These are phyloP conservation scores for Pogonognathellus flavescens DNA, from an alignment of 1,140 invertebrate species.

Conservation along the genomic window DNA sequence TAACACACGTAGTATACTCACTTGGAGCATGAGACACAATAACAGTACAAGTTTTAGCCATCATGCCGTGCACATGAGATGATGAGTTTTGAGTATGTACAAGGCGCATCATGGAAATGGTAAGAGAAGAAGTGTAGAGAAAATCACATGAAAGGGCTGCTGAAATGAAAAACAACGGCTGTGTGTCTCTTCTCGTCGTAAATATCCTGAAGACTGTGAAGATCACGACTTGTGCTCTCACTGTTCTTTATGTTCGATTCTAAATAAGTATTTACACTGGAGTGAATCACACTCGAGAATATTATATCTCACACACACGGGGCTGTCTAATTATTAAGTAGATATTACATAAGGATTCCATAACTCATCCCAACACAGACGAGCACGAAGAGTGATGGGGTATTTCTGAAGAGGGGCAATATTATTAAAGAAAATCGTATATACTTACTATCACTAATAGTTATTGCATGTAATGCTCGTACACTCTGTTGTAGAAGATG, in stretches of 20 bases:
- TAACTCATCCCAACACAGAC: not conserved
- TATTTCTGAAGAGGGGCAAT: constrained; percentile 25
- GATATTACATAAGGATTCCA: not conserved
- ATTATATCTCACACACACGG: not conserved
- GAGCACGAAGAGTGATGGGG: constrained; percentile 27
- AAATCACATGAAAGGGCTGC: too few relatives aligned
- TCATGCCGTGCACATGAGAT: not conserved
- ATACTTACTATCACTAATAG: not conserved
- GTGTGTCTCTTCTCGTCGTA: not conserved
- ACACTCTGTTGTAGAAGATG: too few relatives aligned
- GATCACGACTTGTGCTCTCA: not conserved
- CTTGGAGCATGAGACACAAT: too few relatives aligned
- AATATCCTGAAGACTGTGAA: not conserved
- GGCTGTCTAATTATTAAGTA: not conserved
- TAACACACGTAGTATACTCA: not conserved
- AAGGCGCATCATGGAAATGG: not conserved
- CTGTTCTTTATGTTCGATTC: too few relatives aligned
- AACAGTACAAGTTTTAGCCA: too few relatives aligned
- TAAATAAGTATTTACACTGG: not conserved
- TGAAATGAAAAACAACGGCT: not conserved
- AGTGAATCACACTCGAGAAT: not conserved
- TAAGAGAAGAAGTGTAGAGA: not conserved
- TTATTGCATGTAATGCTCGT: too few relatives aligned
- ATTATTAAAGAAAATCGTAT: not conserved
- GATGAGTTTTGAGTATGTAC: not conserved